Conservation (phyloP, 1,140 invertebrate genomes). For the Ctenoplectra terminalis region DNA sequence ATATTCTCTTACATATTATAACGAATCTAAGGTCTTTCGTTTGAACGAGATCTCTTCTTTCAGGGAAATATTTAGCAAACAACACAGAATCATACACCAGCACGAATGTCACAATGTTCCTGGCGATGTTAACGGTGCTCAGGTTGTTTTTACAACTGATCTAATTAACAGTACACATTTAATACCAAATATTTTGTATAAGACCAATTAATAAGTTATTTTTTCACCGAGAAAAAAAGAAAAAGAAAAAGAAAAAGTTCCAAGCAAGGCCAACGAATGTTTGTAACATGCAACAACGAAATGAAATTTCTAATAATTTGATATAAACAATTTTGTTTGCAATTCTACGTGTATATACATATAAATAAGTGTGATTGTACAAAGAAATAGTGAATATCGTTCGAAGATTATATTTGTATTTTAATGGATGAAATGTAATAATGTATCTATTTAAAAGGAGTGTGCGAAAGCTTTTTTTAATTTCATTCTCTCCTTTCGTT, state of each 20-base stretch:
- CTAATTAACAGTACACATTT: slow-evolving; percentile 29
- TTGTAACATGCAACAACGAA: neutral
- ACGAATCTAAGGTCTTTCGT: neutral
- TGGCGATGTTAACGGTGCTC: slow-evolving; percentile 52
- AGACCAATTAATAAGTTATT: slow-evolving; percentile 74
- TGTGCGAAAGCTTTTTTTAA: neutral
- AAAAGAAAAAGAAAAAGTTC: too few relatives aligned
- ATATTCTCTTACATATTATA: neutral
- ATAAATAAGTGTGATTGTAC: neutral
- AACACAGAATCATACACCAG: slow-evolving; percentile 41
- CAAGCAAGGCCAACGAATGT: neutral
- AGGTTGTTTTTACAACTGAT: slow-evolving; percentile 45
- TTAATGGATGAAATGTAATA: neutral
- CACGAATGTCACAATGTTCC: slow-evolving; percentile 32
- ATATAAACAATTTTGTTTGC: neutral
- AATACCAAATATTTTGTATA: slow-evolving; percentile 66
- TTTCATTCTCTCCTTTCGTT: neutral
- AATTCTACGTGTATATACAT: neutral
- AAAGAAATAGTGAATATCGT: neutral
- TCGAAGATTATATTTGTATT: neutral
- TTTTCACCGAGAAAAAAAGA: slow-evolving; percentile 58
- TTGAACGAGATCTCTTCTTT: slow-evolving; percentile 17
- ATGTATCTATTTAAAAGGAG: neutral
- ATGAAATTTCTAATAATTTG: neutral
- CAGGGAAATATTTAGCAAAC: slow-evolving; percentile 79